Evolutionary conservation across 2,113 vertebrate genomes (phyloP).

Genomic region (Jaculus jaculus): DNA sequence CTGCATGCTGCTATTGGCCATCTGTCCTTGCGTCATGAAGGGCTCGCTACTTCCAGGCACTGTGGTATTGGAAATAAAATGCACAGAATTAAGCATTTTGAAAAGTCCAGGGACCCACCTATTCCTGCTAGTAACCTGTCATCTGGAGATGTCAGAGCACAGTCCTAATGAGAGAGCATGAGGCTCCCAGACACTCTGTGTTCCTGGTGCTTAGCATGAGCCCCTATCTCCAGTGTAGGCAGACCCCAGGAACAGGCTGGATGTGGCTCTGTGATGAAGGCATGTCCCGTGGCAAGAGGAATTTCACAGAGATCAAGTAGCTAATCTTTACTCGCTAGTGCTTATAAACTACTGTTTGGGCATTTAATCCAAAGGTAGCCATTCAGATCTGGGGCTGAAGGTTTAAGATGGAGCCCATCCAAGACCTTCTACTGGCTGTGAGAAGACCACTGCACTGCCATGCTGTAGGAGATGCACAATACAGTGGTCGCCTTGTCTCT

Average conservation of each 20-base stretch:
- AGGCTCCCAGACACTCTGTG: too few species aligned
- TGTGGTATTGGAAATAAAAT: slow-evolving; percentile 75
- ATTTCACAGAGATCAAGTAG: not conserved
- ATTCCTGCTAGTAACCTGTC: not conserved
- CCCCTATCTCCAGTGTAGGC: not conserved
- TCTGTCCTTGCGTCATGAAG: slow-evolving; percentile 94
- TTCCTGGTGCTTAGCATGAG: rapidly evolving
- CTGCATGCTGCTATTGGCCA: slow-evolving; percentile 93
- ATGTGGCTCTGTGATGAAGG: rapidly evolving
- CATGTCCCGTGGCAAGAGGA: rapidly evolving
- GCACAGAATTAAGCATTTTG: slow-evolving; percentile 40
- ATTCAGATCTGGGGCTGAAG: not conserved
- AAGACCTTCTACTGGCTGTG: not conserved
- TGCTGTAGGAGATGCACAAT: too few species aligned
- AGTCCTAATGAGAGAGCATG: not conserved
- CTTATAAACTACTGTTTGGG: too few species aligned
- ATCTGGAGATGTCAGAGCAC: not conserved
- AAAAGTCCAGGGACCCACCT: not conserved
- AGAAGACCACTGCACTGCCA: not conserved
- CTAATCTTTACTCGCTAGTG: too few species aligned
- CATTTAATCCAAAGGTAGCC: not conserved
- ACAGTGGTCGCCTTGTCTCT: rapidly evolving
- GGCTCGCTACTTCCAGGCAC: slow-evolving; percentile 93
- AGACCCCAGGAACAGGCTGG: not conserved
- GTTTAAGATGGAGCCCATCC: not conserved